phyloP scores from a whole-genome alignment of 2,888 invertebrate species.

The Scaptomyza cyrtandrae region DNA sequence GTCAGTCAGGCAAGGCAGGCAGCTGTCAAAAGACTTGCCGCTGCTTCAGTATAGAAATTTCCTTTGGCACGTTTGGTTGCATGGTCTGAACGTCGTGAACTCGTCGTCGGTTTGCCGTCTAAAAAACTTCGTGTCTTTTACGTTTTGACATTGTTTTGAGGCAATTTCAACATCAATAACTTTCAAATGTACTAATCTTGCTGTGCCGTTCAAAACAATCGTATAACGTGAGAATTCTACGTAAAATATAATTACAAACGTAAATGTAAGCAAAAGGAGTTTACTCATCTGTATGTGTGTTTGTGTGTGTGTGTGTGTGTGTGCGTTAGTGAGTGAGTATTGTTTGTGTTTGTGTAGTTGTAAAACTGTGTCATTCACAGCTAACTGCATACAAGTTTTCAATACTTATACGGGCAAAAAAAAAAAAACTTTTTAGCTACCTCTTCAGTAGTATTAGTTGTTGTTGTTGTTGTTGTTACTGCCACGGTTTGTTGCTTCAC shows the following conservation, averaged over 20 bases:
- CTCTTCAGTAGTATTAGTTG: slow-evolving; percentile 57
- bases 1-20: slow-evolving; percentile 47
- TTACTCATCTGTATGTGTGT: slow-evolving; percentile 11
- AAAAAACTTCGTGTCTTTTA: slow-evolving; percentile 27
- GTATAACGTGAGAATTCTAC: slow-evolving; percentile 18
- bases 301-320: slow-evolving; percentile 24
- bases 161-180: slow-evolving; percentile 38
- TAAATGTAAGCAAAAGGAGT: slow-evolving; percentile 63
- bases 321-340: slow-evolving; percentile 19
- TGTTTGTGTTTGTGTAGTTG: slow-evolving; percentile 45
- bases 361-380: slow-evolving; percentile 77
- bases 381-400: slow-evolving; percentile 73
- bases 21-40: slow-evolving; percentile 53
- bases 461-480: slow-evolving; percentile 51
- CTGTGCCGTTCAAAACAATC: slow-evolving; percentile 24
- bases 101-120: slow-evolving; percentile 44
- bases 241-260: slow-evolving; percentile 3
- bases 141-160: slow-evolving; percentile 48
- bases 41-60: slow-evolving; percentile 79
- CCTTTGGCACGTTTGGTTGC: slow-evolving; percentile 78
- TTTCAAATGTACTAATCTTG: slow-evolving; percentile 18
- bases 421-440: slow-evolving; percentile 40
- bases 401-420: slow-evolving; percentile 41
- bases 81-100: slow-evolving; percentile 30
- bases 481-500: slow-evolving; percentile 81